These are phyloP conservation scores for Copidosoma floridanum DNA, from an alignment of 1,140 invertebrate species.

Conservation along the genomic window DNA sequence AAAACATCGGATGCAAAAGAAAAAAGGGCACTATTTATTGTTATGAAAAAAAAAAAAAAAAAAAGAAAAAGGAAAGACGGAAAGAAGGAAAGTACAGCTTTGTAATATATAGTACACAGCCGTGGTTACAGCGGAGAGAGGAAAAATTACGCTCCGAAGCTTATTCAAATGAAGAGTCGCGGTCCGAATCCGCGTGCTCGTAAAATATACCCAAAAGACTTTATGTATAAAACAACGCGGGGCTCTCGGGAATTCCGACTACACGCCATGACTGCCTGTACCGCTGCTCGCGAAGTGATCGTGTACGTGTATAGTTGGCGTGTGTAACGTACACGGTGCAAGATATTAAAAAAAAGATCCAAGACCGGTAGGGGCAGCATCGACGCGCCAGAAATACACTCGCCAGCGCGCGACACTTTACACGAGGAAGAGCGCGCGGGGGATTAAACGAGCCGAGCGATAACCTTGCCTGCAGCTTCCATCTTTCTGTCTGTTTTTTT, in stretches of 20 bases:
- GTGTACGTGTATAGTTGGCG: no score
- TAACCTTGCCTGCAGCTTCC: not conserved
- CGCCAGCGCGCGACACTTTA: not conserved
- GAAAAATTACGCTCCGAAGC: not conserved
- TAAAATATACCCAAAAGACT: no score
- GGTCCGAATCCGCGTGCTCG: not conserved
- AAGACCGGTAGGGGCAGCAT: not conserved
- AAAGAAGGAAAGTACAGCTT: not conserved
- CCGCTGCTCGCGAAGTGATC: no score
- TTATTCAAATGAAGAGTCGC: not conserved
- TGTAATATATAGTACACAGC: no score
- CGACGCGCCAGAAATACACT: constrained; percentile 2
- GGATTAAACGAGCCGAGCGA: constrained; percentile 12
- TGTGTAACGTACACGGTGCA: no score
- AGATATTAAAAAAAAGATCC: no score
- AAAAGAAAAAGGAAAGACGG: not conserved
- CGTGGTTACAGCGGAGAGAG: no score
- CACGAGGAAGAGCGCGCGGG: not conserved
- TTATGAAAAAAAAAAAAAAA: no score
- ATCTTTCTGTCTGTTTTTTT: not conserved
- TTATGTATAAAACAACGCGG: no score
- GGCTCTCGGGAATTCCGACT: no score
- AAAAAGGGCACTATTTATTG: no score
- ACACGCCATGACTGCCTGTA: no score
- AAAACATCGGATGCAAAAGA: not conserved